Evolutionary conservation across 2,888 invertebrate species (phyloP).

Genomic region (Linnaemya vulpina): DNA sequence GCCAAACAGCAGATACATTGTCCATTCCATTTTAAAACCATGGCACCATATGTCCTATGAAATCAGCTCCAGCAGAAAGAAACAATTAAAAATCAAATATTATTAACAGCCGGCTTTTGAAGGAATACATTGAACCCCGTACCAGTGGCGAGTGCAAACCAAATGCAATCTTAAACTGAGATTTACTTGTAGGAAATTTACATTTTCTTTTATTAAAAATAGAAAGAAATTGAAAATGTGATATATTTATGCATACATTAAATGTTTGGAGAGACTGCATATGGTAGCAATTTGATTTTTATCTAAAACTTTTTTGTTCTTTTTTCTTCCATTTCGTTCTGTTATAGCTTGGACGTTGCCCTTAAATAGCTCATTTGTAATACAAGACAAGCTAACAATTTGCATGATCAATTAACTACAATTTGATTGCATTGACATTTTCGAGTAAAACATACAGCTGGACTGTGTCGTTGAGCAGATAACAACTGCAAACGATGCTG

Average conservation of each 20-base stretch:
- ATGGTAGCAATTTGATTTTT: constrained; percentile 34
- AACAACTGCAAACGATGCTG: constrained; percentile 6
- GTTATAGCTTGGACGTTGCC: constrained; percentile 4
- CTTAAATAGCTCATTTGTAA: constrained; percentile 60
- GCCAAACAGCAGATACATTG: constrained; percentile 2
- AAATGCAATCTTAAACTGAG: constrained; percentile 18
- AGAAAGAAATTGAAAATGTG: constrained; percentile 15
- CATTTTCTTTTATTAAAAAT: constrained; percentile 59
- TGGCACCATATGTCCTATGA: constrained; percentile 27
- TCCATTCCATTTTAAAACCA: not conserved
- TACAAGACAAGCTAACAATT: constrained; percentile 59
- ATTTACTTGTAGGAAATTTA: constrained; percentile 46
- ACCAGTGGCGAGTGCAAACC: constrained; percentile 26
- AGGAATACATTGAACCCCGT: constrained; percentile 49
- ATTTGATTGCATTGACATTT: constrained; percentile 43
- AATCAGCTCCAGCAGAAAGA: not conserved
- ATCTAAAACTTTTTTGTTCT: constrained; percentile 26
- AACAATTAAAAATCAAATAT: constrained; percentile 7
- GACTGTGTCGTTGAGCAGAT: constrained; percentile 1
- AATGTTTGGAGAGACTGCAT: constrained; percentile 13
- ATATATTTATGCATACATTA: not conserved
- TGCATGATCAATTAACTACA: constrained; percentile 62
- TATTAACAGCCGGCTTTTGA: constrained; percentile 9
- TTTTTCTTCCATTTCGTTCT: constrained; percentile 24
- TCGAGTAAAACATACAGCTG: constrained; percentile 18